These are phyloP conservation scores for Phataginus tetradactyla DNA, from an alignment of 2,797 vertebrate species.

Conservation along the genomic window DNA sequence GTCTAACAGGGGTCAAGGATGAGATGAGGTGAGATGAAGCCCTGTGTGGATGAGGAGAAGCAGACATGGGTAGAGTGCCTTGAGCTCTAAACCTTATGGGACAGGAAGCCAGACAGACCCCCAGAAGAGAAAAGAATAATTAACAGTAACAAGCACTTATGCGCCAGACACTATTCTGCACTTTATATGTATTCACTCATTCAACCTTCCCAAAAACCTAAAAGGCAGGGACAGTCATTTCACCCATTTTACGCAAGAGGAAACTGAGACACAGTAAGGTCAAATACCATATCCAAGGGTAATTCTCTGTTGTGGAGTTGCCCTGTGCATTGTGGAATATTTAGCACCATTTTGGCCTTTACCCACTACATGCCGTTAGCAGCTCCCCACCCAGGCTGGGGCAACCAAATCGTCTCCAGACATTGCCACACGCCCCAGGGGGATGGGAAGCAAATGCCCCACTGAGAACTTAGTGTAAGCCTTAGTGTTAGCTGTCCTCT, in stretches of 20 bases:
- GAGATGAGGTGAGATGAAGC: too few species aligned
- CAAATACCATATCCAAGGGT: background rate
- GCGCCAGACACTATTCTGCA: background rate
- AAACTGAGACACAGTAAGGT: background rate
- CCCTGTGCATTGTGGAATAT: too few species aligned
- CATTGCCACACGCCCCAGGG: rapidly evolving
- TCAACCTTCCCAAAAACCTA: background rate
- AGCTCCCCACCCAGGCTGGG: background rate
- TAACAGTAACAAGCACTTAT: background rate
- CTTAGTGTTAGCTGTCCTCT: background rate
- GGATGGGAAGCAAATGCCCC: background rate
- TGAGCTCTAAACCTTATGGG: background rate
- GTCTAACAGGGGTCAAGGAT: too few species aligned
- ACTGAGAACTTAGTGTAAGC: background rate
- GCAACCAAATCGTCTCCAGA: background rate
- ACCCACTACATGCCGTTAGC: background rate
- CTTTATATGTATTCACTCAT: background rate
- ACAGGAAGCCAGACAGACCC: background rate
- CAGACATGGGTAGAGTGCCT: background rate
- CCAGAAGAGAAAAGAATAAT: background rate
- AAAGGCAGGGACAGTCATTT: background rate
- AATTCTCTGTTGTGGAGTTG: rapidly evolving
- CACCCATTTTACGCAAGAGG: background rate
- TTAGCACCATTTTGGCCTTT: too few species aligned
- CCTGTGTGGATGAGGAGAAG: background rate